A percentile compares a stretch with the other conserved stretches of the same genome.
phyloP scores from a whole-genome alignment of 2,113 vertebrate species.

The Heliornis fulica region DNA sequence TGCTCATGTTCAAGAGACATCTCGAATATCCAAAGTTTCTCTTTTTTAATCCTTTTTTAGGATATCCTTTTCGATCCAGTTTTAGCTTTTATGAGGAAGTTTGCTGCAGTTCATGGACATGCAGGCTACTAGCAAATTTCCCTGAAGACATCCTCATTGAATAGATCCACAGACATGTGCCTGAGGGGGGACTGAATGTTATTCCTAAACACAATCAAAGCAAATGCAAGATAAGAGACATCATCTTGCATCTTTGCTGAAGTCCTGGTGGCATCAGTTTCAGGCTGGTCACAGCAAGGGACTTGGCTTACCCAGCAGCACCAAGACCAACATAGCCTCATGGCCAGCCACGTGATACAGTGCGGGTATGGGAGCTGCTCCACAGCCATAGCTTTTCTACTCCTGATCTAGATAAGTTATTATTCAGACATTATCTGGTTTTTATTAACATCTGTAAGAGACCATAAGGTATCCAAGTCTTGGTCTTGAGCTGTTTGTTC shows the following conservation, averaged over 20 bases:
- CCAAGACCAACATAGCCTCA: neutral
- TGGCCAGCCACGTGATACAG: neutral
- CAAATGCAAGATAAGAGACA: neutral
- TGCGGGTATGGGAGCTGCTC: neutral
- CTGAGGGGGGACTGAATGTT: neutral
- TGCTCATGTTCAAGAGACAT: neutral
- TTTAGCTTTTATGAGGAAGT: neutral
- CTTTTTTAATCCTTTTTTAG: neutral
- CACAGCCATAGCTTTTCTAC: neutral
- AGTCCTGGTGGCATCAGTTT: neutral
- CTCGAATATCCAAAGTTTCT: neutral
- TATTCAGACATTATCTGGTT: neutral
- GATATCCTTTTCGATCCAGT: too few species aligned
- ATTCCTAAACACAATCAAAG: neutral
- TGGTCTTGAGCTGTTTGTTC: neutral
- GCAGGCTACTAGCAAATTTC: neutral
- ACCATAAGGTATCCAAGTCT: neutral
- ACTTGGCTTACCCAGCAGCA: neutral
- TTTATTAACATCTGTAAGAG: neutral
- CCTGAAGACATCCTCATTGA: neutral
- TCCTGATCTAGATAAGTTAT: neutral
- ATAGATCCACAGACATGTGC: neutral
- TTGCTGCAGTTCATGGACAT: neutral
- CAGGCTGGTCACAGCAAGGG: neutral
- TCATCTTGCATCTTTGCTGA: neutral